Base-by-base conservation (phyloP, 2,888 invertebrate species). In the Phytoseiulus persimilis region DNA sequence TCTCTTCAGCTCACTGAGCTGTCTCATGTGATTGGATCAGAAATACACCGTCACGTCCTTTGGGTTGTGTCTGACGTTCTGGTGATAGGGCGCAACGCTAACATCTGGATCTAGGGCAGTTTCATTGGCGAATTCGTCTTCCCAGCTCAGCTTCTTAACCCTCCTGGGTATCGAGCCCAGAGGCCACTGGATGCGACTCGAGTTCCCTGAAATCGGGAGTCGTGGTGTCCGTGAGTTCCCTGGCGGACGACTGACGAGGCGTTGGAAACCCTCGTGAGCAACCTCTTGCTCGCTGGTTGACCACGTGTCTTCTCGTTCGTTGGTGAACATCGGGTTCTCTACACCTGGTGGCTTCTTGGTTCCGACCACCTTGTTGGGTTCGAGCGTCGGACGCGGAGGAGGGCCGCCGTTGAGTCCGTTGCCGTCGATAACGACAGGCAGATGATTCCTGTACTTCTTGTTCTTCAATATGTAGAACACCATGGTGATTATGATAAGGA, bases 111-210 rank as follows among this genome's bases (percentile, higher is more conserved):
- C 93, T 87, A 93, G 91, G 90, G 92, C 93, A 89, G 92, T 92
- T 92, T 92, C 90, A 83, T 91, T 90, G 89, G 91, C 90, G 84
- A 90, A 91, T 90, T 94, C 95, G 92, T 95, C 95, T 91, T 95
- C 95, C 95, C 95, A 96, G 92, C 95, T 95, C 90, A 96, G 94
- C 92, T 96, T 95, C 93, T 96, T 96, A 91, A 95, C 95, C 89
- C 95, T 93, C 90, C 95, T 94, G 6, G 95, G 95, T 65, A 95
- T 95, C 90, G 95, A 95, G 90, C 94, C 94, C 90, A 94, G 93
- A 0, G 95, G 95, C 95, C 95, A 96, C 89, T 91, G 91, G 83
- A 65, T 90, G 90, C 65, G 65, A 46, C 65, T 45, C 90, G 89
- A 33, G 33, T 32, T 90, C 89, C 65, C 89, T 31, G 89, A 33